phyloP scores from a whole-genome alignment of 2,888 invertebrate species.

The Mythimna albipuncta region DNA sequence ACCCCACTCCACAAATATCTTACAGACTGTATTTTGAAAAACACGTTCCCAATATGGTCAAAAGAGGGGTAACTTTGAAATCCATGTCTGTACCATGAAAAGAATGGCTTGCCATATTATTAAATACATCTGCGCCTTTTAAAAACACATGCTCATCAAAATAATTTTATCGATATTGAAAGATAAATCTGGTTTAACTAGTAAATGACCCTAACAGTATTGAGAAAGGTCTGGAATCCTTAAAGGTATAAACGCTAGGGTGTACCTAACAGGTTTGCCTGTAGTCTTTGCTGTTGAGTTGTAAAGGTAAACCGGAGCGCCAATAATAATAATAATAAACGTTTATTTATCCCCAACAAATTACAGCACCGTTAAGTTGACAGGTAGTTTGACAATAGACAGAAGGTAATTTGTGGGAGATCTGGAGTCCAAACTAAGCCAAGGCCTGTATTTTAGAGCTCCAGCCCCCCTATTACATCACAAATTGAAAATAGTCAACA shows the following conservation, averaged over 20 bases:
- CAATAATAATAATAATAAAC: too few relatives aligned
- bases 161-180: neutral
- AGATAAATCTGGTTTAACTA: constrained; percentile 18
- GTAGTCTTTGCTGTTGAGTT: too few relatives aligned
- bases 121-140: constrained; percentile 3
- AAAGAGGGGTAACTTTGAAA: constrained; percentile 32
- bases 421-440: too few relatives aligned
- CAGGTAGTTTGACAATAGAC: too few relatives aligned
- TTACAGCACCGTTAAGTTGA: too few relatives aligned
- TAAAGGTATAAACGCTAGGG: neutral
- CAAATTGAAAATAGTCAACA: too few relatives aligned
- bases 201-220: constrained; percentile 11
- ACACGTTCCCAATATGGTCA: constrained; percentile 8
- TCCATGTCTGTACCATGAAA: constrained; percentile 30
- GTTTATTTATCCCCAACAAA: too few relatives aligned
- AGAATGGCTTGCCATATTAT: constrained; percentile 32
- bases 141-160: constrained; percentile 12
- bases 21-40: constrained; percentile 19
- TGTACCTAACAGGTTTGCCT: too few relatives aligned
- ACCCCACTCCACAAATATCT: constrained; percentile 13
- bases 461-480: too few relatives aligned
- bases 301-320: too few relatives aligned
- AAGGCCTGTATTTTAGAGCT: too few relatives aligned
- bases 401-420: too few relatives aligned
- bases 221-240: neutral